Evolutionary conservation across 92 coral and sea anemone genomes (phyloP).

Genomic region (Epizoanthus stellaris): DNA sequence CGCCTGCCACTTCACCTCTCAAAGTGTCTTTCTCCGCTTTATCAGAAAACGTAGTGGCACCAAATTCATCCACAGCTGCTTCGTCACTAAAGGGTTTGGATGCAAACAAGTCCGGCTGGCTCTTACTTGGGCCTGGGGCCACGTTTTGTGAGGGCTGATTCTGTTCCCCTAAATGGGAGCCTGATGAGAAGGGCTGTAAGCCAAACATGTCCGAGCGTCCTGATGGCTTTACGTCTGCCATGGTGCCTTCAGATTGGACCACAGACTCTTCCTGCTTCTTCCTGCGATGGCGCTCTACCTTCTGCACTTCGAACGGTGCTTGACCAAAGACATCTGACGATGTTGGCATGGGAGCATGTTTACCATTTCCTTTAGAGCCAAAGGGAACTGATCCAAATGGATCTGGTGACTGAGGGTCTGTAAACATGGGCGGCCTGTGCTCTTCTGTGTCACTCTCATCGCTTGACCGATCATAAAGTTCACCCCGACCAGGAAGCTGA

Average conservation of each 20-base stretch:
- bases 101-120: conserved; percentile 3
- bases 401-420: conserved; percentile 63
- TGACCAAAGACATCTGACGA: conserved; percentile 77
- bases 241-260: background rate
- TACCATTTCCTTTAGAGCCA: conserved; percentile 39
- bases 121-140: background rate
- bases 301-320: conserved; percentile 67
- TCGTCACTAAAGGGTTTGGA: background rate
- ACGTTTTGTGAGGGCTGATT: conserved; percentile 1
- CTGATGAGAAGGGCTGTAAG: conserved; percentile 37
- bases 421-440: conserved; percentile 8
- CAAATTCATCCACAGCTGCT: conserved; percentile 27
- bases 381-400: conserved; percentile 89
- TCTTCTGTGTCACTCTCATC: conserved; percentile 54
- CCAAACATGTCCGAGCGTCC: conserved; percentile 40
- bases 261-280: background rate
- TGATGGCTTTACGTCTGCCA: background rate
- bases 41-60: conserved; percentile 15
- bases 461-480: conserved; percentile 8
- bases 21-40: background rate
- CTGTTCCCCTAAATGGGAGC: conserved; percentile 10
- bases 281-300: conserved; percentile 16
- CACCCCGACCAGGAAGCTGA: background rate
- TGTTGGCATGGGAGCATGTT: conserved; percentile 38
- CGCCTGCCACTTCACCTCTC: background rate